A percentile compares a stretch with the other conserved stretches of the same genome.
phyloP scores from a whole-genome alignment of 1,140 invertebrate genomes.

The Diorhabda sublineata region DNA sequence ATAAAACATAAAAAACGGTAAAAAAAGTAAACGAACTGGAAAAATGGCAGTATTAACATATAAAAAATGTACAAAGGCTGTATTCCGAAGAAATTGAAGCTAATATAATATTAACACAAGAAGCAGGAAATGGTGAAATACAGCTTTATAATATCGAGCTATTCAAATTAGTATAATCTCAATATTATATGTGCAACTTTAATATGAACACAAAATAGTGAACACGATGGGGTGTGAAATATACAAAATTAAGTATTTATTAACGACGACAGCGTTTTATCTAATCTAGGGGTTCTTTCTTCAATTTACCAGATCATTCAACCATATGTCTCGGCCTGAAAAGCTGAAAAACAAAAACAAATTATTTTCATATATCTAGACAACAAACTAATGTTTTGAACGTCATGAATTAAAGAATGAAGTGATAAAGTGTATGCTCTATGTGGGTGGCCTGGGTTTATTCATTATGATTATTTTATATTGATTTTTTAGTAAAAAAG shows the following conservation, averaged over 20 bases:
- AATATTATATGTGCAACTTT: slow-evolving; percentile 6
- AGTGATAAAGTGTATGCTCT: no score
- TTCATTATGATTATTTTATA: no score
- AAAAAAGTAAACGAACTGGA: slow-evolving; percentile 34
- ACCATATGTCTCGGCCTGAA: slow-evolving; percentile 6
- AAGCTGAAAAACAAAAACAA: slow-evolving; percentile 31
- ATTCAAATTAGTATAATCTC: background rate
- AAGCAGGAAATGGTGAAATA: slow-evolving; percentile 27
- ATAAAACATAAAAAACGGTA: slow-evolving; percentile 35
- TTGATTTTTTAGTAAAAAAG: no score
- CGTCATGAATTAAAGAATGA: no score
- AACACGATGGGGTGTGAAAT: slow-evolving; percentile 29
- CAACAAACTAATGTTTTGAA: no score
- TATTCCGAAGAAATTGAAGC: slow-evolving; percentile 30
- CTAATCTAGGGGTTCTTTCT: slow-evolving; percentile 7
- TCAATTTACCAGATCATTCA: slow-evolving; percentile 28
- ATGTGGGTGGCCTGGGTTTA: no score
- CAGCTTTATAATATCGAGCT: slow-evolving; percentile 20
- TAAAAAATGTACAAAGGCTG: slow-evolving; percentile 28
- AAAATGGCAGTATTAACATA: slow-evolving; percentile 40
- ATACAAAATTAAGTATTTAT: slow-evolving; percentile 14
- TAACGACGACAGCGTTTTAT: slow-evolving; percentile 22
- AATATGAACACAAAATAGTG: slow-evolving; percentile 40
- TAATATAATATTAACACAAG: slow-evolving; percentile 18
- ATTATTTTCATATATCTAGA: no score